Conservation (phyloP, 2,797 vertebrate genomes). For the Psittacula echo region DNA sequence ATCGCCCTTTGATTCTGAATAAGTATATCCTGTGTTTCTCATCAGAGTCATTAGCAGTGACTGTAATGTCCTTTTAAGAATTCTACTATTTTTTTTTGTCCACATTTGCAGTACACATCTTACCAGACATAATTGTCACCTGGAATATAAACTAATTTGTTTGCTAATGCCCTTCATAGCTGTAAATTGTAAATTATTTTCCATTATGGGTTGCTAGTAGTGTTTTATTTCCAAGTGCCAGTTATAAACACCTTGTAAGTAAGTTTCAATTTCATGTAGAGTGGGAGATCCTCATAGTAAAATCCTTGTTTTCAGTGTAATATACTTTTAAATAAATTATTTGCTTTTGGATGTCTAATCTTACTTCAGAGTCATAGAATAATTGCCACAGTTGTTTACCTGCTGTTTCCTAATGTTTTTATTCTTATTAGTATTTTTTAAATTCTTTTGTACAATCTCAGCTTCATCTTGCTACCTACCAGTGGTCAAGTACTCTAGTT, state of each 20-base stretch:
- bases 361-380: neutral
- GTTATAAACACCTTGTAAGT: neutral
- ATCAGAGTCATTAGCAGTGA: neutral
- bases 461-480: neutral
- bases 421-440: neutral
- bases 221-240: neutral
- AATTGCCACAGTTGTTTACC: neutral
- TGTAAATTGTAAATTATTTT: neutral
- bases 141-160: neutral
- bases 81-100: neutral
- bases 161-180: neutral
- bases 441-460: neutral
- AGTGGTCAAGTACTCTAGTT: neutral
- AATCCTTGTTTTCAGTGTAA: neutral
- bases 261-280: neutral
- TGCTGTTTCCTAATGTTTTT: neutral
- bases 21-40: neutral
- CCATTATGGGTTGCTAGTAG: neutral
- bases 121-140: neutral
- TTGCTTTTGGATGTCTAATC: neutral
- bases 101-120: neutral
- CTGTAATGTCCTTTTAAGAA: neutral
- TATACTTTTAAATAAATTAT: neutral
- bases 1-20: neutral
- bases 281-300: neutral